These are phyloP conservation scores for Daphoenositta chrysoptera DNA, from an alignment of 2,113 vertebrate species.

Conservation along the genomic window DNA sequence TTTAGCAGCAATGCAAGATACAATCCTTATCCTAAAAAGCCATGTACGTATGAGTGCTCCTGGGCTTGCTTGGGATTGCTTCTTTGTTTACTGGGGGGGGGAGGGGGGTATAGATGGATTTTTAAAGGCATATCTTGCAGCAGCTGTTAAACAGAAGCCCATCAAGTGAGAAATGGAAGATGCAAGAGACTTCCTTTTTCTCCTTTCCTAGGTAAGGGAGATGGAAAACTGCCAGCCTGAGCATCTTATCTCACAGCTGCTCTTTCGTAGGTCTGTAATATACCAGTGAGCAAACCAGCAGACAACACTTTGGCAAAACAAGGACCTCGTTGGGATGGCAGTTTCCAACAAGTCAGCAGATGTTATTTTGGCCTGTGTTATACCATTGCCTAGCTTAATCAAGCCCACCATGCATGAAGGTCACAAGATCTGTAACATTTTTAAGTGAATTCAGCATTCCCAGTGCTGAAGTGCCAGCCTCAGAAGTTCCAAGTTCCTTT, in stretches of 20 bases:
- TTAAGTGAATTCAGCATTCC: not conserved
- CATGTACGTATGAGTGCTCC: fast-evolving
- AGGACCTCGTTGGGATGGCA: not conserved
- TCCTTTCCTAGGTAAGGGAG: not conserved
- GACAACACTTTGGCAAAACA: not conserved
- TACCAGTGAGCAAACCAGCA: not conserved
- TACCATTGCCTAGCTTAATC: not conserved
- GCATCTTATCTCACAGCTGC: not conserved
- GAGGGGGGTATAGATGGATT: not conserved
- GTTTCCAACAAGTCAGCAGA: not conserved
- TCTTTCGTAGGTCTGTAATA: not conserved
- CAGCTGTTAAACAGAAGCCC: not conserved
- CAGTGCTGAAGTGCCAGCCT: not conserved
- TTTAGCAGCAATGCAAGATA: not conserved
- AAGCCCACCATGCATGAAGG: not conserved
- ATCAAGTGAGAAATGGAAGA: not conserved
- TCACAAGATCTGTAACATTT: not conserved
- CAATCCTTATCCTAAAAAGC: not conserved
- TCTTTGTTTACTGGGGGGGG: not conserved
- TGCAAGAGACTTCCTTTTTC: not conserved
- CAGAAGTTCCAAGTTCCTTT: not conserved
- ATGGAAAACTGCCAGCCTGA: not conserved
- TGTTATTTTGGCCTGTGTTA: not conserved
- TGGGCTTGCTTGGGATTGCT: not conserved
- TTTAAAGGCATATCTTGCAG: not conserved